phyloP scores from a whole-genome alignment of 2,113 vertebrate species.

The Salvelinus alpinus region DNA sequence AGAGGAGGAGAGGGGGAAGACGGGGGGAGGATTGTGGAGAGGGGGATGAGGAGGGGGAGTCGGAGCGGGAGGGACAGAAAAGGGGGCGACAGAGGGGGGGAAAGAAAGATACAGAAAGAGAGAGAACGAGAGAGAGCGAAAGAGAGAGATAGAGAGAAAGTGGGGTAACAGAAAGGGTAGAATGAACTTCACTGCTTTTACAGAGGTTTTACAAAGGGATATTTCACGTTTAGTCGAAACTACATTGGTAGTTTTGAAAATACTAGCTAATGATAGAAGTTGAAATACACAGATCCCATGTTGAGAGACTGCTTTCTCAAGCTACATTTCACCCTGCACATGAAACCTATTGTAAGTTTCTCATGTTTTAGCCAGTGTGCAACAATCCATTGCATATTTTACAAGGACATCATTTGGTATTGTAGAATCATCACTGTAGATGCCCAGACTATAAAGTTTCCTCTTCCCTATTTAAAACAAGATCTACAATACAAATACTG shows the following conservation, averaged over 20 bases:
- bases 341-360: slow-evolving; percentile 69
- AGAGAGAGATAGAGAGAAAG: slow-evolving; percentile 30
- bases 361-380: slow-evolving; percentile 26
- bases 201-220: slow-evolving; percentile 73
- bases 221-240: slow-evolving; percentile 72
- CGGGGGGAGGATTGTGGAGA: slow-evolving; percentile 18
- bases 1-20: slow-evolving; percentile 65
- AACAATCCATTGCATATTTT: background rate
- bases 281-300: slow-evolving; percentile 69
- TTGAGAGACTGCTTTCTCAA: slow-evolving; percentile 72
- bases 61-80: background rate
- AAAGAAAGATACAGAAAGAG: no score
- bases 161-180: slow-evolving; percentile 75
- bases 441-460: no score
- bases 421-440: background rate
- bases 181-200: slow-evolving; percentile 75
- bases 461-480: background rate
- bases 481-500: background rate
- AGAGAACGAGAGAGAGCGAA: no score
- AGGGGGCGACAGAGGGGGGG: slow-evolving; percentile 5
- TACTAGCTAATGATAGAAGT: slow-evolving; percentile 57
- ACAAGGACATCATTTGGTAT: background rate
- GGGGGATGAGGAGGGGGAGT: background rate
- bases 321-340: slow-evolving; percentile 64
- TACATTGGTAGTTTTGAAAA: slow-evolving; percentile 60